phyloP scores from a whole-genome alignment of 2,797 vertebrate species.

The Acanthiza pusilla region DNA sequence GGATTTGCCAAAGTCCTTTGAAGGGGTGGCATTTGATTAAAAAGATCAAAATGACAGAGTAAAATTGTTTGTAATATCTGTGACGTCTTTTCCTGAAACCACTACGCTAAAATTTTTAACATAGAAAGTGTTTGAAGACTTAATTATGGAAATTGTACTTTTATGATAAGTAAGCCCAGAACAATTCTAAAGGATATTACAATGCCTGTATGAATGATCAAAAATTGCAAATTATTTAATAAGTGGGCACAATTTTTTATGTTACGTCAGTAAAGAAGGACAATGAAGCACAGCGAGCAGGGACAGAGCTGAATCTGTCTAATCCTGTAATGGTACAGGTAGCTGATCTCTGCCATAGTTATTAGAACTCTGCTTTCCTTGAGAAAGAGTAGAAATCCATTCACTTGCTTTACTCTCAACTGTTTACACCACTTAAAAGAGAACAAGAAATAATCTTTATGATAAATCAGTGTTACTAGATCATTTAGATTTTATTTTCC shows the following conservation, averaged over 20 bases:
- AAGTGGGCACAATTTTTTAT: neutral
- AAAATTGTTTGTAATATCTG: neutral
- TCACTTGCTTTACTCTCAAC: neutral
- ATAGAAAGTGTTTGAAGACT: neutral
- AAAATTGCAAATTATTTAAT: neutral
- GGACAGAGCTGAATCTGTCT: neutral
- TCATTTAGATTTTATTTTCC: neutral
- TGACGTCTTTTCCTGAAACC: neutral
- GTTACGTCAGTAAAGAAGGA: neutral
- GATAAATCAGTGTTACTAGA: neutral
- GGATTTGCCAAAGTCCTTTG: neutral
- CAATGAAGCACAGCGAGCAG: rapidly evolving
- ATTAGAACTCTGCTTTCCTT: neutral
- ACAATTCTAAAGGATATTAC: neutral
- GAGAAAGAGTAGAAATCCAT: neutral
- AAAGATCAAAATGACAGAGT: neutral
- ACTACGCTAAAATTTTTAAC: neutral
- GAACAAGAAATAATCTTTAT: neutral
- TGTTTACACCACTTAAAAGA: neutral
- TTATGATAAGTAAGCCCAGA: neutral
- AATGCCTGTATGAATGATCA: neutral
- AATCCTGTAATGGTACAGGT: neutral
- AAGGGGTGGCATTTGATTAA: neutral
- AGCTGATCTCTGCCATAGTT: neutral
- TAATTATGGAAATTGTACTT: neutral